Evolutionary conservation across 2,113 vertebrate genomes (phyloP), one percentile per base, ranked within the genome.

Genomic region (Xiphophorus hellerii): DNA sequence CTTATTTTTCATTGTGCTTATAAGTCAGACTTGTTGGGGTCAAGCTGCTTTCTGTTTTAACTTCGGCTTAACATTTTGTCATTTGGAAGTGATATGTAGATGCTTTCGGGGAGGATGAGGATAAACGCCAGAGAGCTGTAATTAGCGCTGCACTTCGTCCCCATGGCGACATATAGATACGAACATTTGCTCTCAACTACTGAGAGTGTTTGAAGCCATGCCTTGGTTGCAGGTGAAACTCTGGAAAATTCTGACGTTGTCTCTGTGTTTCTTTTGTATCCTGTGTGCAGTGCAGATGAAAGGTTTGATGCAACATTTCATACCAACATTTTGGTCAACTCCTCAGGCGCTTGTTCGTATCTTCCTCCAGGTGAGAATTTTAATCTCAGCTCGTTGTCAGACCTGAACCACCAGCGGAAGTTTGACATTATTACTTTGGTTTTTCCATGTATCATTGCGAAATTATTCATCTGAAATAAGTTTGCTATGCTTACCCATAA

Each of bases 251-350:
- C 25, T 88, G 30, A 81, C 6, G 2, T n/a, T 5, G 4, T 69
- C 66, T 48, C 29, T 3, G 51, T 54, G 20, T 58, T n/a, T 58
- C 2, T 58, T 92, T 62, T 88, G 35, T 70, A 29, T 91, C 51
- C 87, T 68, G 33, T 33, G 88, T 92, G 81, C 90, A 99, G 98
- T 88, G 98, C 97, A 22, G 97, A 98, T 68, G 97, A 98, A 88
- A 92, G 96, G 35, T 98, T 98, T 76, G 97, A 98, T 83, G 96
- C 96, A 65, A 97, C 96, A 0, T 98, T 96, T 93, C 96, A 96
- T 82, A 98, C 97, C 85, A 98, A 98, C 1, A 94, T 99, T 83
- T 62, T 99, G 86, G 96, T 98, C 85, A 94, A 95, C 78, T 94
- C 95, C 51, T 94, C 95, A 0, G 98, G 98, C 27, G 73, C 92